These are phyloP conservation scores for Holcopasites calliopsidis DNA, from an alignment of 1,140 invertebrate genomes.

Conservation along the genomic window DNA sequence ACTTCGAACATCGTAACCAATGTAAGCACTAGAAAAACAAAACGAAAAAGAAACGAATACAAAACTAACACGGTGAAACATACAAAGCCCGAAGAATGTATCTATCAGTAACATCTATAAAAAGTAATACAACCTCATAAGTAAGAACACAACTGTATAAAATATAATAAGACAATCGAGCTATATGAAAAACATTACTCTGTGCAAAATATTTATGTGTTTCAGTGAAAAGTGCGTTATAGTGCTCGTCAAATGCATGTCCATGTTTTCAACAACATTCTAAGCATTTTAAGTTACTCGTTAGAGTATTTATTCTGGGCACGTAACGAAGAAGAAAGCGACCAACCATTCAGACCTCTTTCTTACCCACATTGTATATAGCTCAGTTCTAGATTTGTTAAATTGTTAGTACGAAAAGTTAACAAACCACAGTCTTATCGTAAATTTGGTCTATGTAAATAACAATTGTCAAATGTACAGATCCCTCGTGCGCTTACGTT, in stretches of 20 bases:
- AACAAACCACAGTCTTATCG: conserved; percentile 38
- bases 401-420: conserved; percentile 31
- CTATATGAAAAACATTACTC: not conserved
- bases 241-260: not conserved
- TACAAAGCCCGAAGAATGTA: not conserved
- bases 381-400: conserved; percentile 15
- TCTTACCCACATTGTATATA: not conserved
- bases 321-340: not conserved
- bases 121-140: conserved; percentile 11
- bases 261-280: not conserved
- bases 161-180: conserved; percentile 13
- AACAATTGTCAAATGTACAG: conserved; percentile 45
- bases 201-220: not conserved
- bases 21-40: too few species aligned
- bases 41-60: not conserved
- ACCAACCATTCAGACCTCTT: not conserved
- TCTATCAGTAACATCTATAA: not conserved
- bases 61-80: not conserved
- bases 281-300: conserved; percentile 1
- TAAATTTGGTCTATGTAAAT: conserved; percentile 51
- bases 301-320: conserved; percentile 4
- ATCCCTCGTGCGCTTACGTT: conserved; percentile 58
- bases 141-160: not conserved
- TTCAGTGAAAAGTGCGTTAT: not conserved
- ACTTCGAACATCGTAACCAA: not conserved